phyloP scores from a whole-genome alignment of 2,113 vertebrate species.

The Myrmophylax atrothorax region DNA sequence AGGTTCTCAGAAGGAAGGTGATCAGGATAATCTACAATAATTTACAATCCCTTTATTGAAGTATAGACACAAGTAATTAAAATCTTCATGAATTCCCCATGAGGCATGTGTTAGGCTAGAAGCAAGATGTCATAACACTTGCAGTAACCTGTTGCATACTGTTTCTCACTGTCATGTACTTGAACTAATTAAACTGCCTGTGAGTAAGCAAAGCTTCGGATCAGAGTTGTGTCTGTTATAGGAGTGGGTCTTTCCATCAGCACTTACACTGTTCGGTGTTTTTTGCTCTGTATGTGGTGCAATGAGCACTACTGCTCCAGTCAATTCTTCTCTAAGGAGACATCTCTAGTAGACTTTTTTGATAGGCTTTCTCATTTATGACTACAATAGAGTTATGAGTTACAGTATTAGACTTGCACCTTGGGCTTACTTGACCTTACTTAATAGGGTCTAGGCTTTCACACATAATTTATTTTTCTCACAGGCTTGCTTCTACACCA shows the following conservation, averaged over 20 bases:
- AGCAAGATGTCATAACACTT: background rate
- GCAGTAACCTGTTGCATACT: background rate
- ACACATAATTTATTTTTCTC: background rate
- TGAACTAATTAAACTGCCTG: background rate
- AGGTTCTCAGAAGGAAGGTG: background rate
- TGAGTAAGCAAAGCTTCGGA: background rate
- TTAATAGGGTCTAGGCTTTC: background rate
- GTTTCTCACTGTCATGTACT: background rate
- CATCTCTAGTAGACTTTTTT: background rate
- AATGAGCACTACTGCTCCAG: background rate
- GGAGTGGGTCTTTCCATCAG: fast-evolving
- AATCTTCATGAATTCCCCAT: background rate
- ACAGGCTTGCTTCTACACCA: background rate
- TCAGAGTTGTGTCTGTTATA: background rate
- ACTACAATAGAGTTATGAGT: background rate
- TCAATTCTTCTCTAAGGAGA: background rate
- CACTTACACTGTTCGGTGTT: background rate
- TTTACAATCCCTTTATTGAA: background rate
- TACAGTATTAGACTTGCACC: background rate
- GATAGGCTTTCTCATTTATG: background rate
- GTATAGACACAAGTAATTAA: background rate
- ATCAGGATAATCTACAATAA: background rate
- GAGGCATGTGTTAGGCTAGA: background rate
- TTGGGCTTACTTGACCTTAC: background rate
- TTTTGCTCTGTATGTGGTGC: background rate